Evolutionary conservation across 2,888 invertebrate species (phyloP), one percentile per base, ranked within the genome.

Genomic region (Metallyticus violacea): DNA sequence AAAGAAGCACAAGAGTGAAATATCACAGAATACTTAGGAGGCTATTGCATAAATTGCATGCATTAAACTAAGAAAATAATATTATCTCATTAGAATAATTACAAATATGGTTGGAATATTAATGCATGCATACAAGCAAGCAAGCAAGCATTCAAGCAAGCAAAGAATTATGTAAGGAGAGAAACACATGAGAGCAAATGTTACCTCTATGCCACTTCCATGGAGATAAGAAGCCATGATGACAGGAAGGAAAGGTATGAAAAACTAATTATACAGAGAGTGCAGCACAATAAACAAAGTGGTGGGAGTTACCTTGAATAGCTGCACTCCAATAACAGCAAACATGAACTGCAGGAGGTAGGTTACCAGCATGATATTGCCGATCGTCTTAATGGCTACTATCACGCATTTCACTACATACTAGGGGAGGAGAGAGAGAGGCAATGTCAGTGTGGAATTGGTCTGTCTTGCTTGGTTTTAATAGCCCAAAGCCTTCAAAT

Each of bases 371-470:
- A 99, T 98, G 94, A 99, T 99, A 96, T 99, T 99, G 93, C 99
- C 99, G 94, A 99, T 99, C 93, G 98, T 99, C 95, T 98, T 98
- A 93, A 99, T 97, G 91, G 98, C 98, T 93, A 98, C 98, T 94
- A 99, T 98, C 94, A 99, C 99, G 95, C 99, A 99, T 94, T 99
- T 99, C 93, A 99, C 99, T 94, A 99, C 99, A 95, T 99, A 99
- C 98, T 99, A 97, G 90, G 89, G 89, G 89, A 89, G 90, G 90
- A 90, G 90, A 91, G 91, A 91, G 90, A 91, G 90, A 83, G 87
- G 86, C 86, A 78, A 83, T 87, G 87, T 88, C 86, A 88, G 88
- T 87, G 80, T 86, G 88, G 86, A 88, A 82, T 81, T 77, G 77
- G 81, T 85, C 84, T 79, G 27, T 86, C 76, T 62, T 62, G 40